These are phyloP conservation scores for Chirona hameri DNA, from an alignment of 2,888 invertebrate genomes.

Conservation along the genomic window DNA sequence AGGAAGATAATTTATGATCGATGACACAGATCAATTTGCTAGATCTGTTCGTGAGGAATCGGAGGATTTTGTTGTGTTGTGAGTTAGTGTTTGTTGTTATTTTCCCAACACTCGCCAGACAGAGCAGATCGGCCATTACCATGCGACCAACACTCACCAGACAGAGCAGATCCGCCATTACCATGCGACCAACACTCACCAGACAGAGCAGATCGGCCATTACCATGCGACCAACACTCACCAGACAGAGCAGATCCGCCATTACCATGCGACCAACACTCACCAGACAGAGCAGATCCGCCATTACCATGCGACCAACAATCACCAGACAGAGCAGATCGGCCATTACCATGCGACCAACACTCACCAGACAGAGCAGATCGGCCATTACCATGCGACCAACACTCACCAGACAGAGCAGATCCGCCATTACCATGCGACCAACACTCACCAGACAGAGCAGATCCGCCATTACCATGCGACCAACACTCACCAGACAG, in stretches of 20 bases:
- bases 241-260: conserved; percentile 79
- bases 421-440: conserved; percentile 87
- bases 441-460: conserved; percentile 76
- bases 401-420: conserved; percentile 70
- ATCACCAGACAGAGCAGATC: conserved; percentile 76
- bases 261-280: conserved; percentile 85
- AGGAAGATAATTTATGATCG: too few relatives aligned
- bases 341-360: conserved; percentile 89
- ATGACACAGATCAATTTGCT: too few relatives aligned
- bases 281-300: conserved; percentile 76
- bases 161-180: conserved; percentile 83
- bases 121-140: conserved; percentile 86
- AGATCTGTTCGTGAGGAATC: too few relatives aligned
- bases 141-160: conserved; percentile 77
- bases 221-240: conserved; percentile 80
- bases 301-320: conserved; percentile 89
- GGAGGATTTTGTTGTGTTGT: too few relatives aligned
- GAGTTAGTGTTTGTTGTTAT: too few relatives aligned
- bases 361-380: conserved; percentile 69
- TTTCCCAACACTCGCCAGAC: conserved; percentile 56
- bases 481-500: conserved; percentile 71
- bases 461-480: conserved; percentile 88
- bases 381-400: conserved; percentile 92
- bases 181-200: conserved; percentile 80
- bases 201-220: conserved; percentile 84